Conservation (phyloP, 2,888 invertebrate genomes). For the Norana najaformis region DNA sequence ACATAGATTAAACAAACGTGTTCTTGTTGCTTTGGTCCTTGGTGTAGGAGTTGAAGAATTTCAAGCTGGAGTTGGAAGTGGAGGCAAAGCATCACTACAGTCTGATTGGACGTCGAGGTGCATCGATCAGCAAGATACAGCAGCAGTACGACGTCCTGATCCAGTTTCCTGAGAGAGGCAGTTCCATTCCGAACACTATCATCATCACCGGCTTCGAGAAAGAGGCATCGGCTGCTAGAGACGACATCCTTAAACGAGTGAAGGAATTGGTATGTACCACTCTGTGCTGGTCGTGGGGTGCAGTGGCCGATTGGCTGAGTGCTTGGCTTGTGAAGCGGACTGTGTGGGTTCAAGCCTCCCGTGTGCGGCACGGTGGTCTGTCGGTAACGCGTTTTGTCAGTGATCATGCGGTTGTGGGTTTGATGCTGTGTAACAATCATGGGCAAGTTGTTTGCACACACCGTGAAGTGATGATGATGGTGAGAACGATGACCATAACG, state of each 20-base stretch:
- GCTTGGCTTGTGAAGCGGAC: no score
- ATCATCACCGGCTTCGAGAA: constrained; percentile 90
- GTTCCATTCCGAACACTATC: constrained; percentile 77
- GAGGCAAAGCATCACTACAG: constrained; percentile 93
- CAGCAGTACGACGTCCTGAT: constrained; percentile 88
- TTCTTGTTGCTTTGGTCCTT: not conserved
- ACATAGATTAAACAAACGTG: not conserved
- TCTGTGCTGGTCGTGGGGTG: not conserved
- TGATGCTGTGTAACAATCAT: no score
- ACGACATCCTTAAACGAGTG: constrained; percentile 90
- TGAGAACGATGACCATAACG: not conserved
- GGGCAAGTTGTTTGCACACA: no score
- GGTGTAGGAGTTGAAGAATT: constrained; percentile 71
- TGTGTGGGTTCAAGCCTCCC: no score
- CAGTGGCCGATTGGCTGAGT: not conserved
- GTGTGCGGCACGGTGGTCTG: no score
- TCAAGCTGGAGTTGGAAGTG: constrained; percentile 81
- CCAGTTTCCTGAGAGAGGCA: constrained; percentile 84
- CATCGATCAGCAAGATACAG: constrained; percentile 88
- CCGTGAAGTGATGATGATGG: no score
- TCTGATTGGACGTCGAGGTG: constrained; percentile 88
- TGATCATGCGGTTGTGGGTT: no score
- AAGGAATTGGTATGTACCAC: constrained; percentile 74
- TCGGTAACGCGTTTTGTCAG: no score
- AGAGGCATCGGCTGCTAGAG: constrained; percentile 81